phyloP scores from a whole-genome alignment of 30 jellyfish, hydroid and myxozoan species.

The Rhopilema esculentum region DNA sequence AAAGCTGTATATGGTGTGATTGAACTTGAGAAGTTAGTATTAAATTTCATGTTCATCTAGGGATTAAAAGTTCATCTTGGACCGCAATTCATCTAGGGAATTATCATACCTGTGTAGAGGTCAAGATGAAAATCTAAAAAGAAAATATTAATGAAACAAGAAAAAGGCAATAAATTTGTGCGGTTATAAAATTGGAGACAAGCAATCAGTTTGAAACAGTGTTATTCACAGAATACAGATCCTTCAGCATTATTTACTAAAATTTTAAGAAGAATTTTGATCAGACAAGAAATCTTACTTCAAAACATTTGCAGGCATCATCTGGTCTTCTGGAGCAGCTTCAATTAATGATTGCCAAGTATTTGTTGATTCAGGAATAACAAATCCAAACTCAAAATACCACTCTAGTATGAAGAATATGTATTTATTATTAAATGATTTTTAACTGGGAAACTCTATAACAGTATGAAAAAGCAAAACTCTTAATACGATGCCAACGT shows the following conservation, averaged over 20 bases:
- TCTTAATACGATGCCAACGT: no score
- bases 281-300: constrained; percentile 57
- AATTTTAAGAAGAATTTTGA: background rate
- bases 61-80: no score
- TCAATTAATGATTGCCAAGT: constrained; percentile 97
- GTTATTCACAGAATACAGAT: background rate
- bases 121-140: no score
- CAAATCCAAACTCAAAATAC: constrained; percentile 96
- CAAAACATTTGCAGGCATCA: constrained; percentile 98
- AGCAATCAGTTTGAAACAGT: background rate
- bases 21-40: background rate
- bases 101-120: no score
- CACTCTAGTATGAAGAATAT: constrained; percentile 58
- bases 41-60: no score
- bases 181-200: background rate
- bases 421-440: background rate
- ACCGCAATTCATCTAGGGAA: no score
- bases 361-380: constrained; percentile 95
- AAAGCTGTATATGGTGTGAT: background rate
- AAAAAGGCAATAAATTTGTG: background rate
- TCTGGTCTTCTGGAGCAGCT: constrained; percentile 97
- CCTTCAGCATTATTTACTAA: background rate
- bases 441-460: no score
- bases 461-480: no score
- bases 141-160: no score